These are phyloP conservation scores for Girardinichthys multiradiatus DNA, from an alignment of 2,113 vertebrate species.

Conservation along the genomic window DNA sequence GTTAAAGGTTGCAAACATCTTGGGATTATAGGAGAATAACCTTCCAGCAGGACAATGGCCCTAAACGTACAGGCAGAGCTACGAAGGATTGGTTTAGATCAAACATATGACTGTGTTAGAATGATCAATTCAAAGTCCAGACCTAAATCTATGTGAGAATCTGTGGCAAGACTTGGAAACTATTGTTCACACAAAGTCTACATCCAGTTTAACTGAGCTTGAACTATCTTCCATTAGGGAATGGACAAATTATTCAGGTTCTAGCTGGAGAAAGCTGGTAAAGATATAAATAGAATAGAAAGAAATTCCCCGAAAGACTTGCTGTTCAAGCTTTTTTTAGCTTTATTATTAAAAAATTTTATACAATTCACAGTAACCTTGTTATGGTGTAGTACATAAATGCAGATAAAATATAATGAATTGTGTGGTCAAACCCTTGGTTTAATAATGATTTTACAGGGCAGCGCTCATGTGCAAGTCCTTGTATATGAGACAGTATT, in stretches of 20 bases:
- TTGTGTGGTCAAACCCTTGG: background rate
- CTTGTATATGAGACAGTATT: background rate
- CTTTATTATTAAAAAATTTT: no score
- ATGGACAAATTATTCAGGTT: no score
- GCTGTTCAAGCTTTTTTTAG: background rate
- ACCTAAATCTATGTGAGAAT: background rate
- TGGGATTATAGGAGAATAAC: background rate
- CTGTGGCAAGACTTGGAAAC: no score
- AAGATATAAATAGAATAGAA: no score
- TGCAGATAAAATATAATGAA: background rate
- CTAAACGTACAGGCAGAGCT: background rate
- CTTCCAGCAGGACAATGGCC: background rate
- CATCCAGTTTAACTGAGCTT: no score
- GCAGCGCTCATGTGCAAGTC: no score
- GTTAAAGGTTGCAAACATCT: background rate
- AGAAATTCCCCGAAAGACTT: no score
- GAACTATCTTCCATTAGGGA: no score
- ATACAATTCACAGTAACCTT: background rate
- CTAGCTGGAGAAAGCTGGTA: no score
- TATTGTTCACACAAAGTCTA: no score
- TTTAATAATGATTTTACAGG: background rate
- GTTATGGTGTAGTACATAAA: background rate
- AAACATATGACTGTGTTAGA: background rate
- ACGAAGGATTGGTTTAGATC: background rate
- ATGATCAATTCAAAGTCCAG: background rate